Base-by-base conservation (phyloP, 2,888 invertebrate species). In the Nemotelus nigrinus region DNA sequence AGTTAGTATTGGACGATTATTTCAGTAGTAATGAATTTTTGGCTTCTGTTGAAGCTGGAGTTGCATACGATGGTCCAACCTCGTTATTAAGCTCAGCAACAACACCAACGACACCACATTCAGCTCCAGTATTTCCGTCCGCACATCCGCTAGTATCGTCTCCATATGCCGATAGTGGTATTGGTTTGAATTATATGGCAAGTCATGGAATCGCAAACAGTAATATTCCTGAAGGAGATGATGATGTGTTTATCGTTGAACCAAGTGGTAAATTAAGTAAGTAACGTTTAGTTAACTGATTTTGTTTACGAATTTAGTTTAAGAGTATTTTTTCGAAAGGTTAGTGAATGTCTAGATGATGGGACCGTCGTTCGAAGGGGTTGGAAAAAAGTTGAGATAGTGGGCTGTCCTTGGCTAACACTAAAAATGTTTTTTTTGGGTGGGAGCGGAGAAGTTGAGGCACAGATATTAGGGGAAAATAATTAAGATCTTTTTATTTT, bases 1-100 rank as follows among this genome's bases (percentile, higher is more conserved):
- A 96, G 88, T 88, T 96, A 83, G 93, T 96, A 81, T 88, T 96
- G 83, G 96, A 96, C 85, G 95, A 96, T 87, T 94, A 94, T 87
- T 96, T 96, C 68, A 87, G 87, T 80, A 87, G 86, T 82, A 86
- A 86, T 25, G 86, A 87, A 78, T 87, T 87, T 82, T 82, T 87
- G 81, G 87, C 87, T 74, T 86, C 87, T 47, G 84, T 86, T 44
- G 87, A 87, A 80, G 87, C 86, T 58, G 86, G 86, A 60, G 85
- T 85, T 55, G 85, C 86, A 10, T 86, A 86, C 79, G 87, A 87
- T 82, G 85, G 85, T 25, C 84, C 83, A 7, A 79, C 84, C 78
- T 82, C 85, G n/a, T 86, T 86, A 79, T 85, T 86, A 2, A 85
- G 85, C 71, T 83, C 86, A 45, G 85, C 86, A 45, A 85, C 85